Percentiles rank a stretch among this genome's conserved stretches.
Conservation (phyloP, 1,140 invertebrate species). For the Diabrotica virgifera region DNA sequence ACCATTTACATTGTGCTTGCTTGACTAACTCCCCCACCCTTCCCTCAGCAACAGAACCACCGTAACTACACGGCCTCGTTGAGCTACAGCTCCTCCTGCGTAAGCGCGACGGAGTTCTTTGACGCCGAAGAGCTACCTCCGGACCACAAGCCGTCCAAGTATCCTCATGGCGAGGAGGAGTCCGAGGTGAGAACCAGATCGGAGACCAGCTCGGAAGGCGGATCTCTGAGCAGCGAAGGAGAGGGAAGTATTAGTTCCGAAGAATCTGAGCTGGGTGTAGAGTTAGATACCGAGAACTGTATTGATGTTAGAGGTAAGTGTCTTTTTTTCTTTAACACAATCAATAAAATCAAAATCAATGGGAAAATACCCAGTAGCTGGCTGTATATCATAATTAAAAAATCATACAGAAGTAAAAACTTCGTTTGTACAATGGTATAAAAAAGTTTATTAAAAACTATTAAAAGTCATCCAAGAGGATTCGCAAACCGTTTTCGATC, state of each 20-base stretch:
- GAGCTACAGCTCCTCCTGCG: slow-evolving; percentile 71
- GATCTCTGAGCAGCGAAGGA: slow-evolving; percentile 55
- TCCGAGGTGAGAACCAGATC: slow-evolving; percentile 46
- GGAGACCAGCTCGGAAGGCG: slow-evolving; percentile 65
- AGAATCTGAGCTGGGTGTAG: slow-evolving; percentile 60
- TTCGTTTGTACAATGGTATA: no score
- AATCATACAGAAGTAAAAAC: no score
- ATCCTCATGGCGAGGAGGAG: slow-evolving; percentile 23
- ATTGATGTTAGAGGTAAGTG: slow-evolving; percentile 39
- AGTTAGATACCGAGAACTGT: slow-evolving; percentile 48
- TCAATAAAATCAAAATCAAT: no score
- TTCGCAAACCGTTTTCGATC: no score
- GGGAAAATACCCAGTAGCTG: no score
- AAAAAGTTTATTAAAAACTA: no score
- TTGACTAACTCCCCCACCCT: slow-evolving; percentile 4
- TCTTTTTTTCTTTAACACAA: slow-evolving; percentile 6
- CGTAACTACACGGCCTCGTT: slow-evolving; percentile 60
- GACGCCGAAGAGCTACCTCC: slow-evolving; percentile 67
- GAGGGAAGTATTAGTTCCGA: slow-evolving; percentile 70
- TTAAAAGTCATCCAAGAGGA: no score
- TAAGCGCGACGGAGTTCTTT: slow-evolving; percentile 82
- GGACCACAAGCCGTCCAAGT: slow-evolving; percentile 26
- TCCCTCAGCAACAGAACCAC: slow-evolving; percentile 41
- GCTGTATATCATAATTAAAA: no score
- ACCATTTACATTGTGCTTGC: not conserved